Percentiles rank a stretch among this genome's conserved stretches.
Evolutionary conservation across 1,140 invertebrate genomes (phyloP).

Genomic region (Cydia fagiglandana): DNA sequence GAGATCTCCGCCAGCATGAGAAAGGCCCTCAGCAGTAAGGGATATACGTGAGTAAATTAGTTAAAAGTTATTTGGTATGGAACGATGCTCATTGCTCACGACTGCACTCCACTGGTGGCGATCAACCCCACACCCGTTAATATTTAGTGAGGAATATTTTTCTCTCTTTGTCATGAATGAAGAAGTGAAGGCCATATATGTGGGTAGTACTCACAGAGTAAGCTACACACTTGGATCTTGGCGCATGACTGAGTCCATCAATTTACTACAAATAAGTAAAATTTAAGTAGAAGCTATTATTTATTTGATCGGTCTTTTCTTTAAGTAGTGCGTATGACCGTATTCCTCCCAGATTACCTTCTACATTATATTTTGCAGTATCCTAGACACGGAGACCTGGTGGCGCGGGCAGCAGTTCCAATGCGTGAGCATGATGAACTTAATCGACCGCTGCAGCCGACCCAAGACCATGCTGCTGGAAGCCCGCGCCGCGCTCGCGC

Average conservation of each 20-base stretch:
- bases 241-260: too few relatives aligned
- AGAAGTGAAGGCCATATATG: too few relatives aligned
- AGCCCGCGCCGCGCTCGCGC: conserved; percentile 83
- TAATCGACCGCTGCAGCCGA: conserved; percentile 92
- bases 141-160: too few relatives aligned
- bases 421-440: conserved; percentile 92
- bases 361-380: conserved; percentile 76
- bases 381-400: conserved; percentile 90
- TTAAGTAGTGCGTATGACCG: neutral
- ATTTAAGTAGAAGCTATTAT: too few relatives aligned
- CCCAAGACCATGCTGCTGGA: conserved; percentile 87
- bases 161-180: too few relatives aligned
- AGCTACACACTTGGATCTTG: too few relatives aligned
- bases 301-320: too few relatives aligned
- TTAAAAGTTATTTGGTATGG: neutral
- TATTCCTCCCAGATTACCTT: neutral
- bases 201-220: too few relatives aligned
- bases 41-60: conserved; percentile 84
- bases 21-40: conserved; percentile 84
- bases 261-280: too few relatives aligned
- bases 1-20: conserved; percentile 93
- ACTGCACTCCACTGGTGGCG: too few relatives aligned
- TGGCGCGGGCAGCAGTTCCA: conserved; percentile 83
- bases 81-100: too few relatives aligned
- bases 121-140: too few relatives aligned